These are phyloP conservation scores for Coregonus suidteri DNA, from an alignment of 2,797 vertebrate genomes.

Conservation along the genomic window DNA sequence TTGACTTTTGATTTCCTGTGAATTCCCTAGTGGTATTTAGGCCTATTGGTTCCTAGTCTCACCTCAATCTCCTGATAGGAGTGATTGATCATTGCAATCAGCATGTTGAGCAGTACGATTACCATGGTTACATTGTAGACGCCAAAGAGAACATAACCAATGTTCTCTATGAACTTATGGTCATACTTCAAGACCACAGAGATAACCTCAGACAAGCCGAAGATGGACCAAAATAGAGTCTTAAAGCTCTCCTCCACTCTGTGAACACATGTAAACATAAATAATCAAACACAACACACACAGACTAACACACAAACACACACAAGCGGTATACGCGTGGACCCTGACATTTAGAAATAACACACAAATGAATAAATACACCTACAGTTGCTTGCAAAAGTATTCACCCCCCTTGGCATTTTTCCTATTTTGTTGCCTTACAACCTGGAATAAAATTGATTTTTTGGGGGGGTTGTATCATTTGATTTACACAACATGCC, in stretches of 20 bases:
- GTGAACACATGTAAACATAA: slow-evolving; percentile 12
- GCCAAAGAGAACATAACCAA: slow-evolving; percentile 83
- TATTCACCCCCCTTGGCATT: too few relatives aligned
- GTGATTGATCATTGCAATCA: slow-evolving; percentile 89
- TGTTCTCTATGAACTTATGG: slow-evolving; percentile 88
- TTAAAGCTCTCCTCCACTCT: slow-evolving; percentile 89
- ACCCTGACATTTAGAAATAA: background rate
- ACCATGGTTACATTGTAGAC: slow-evolving; percentile 89
- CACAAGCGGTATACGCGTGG: too few relatives aligned
- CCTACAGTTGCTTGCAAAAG: too few relatives aligned
- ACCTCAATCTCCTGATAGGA: slow-evolving; percentile 89
- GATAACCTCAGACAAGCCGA: slow-evolving; percentile 84
- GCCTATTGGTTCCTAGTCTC: slow-evolving; percentile 39
- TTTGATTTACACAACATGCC: too few relatives aligned
- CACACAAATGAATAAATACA: background rate
- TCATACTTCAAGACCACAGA: slow-evolving; percentile 86
- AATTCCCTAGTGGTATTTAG: background rate
- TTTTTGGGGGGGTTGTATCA: too few relatives aligned
- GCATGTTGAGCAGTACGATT: slow-evolving; percentile 86
- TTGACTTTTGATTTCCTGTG: background rate
- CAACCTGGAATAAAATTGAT: too few relatives aligned
- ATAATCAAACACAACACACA: background rate
- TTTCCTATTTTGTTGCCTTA: too few relatives aligned
- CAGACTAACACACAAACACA: background rate
- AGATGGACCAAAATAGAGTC: slow-evolving; percentile 89